phyloP scores from a whole-genome alignment of 1,140 invertebrate genomes.

The Tetramorium alpestre region DNA sequence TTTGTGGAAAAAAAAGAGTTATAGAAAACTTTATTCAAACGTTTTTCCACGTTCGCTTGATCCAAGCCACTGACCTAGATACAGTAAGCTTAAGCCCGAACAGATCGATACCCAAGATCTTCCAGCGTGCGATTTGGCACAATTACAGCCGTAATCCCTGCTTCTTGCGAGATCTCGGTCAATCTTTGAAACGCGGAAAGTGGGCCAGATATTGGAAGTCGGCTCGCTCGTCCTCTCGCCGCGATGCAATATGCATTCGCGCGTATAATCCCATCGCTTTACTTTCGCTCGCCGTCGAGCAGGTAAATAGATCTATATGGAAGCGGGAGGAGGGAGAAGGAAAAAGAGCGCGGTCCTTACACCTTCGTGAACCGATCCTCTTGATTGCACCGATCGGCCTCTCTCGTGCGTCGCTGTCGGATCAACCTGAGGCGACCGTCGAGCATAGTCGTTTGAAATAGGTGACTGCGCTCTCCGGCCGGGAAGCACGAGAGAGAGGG shows the following conservation, averaged over 20 bases:
- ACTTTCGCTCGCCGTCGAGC: constrained; percentile 37
- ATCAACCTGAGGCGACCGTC: constrained; percentile 54
- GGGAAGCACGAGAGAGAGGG: not conserved
- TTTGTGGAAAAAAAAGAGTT: not conserved
- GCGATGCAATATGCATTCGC: constrained; percentile 40
- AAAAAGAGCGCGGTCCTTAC: constrained; percentile 31
- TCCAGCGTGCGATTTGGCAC: constrained; percentile 55
- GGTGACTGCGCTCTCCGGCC: constrained; percentile 41
- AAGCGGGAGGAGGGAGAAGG: not conserved
- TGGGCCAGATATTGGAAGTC: constrained; percentile 49
- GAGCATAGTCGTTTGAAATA: constrained; percentile 47
- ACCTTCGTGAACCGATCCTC: constrained; percentile 34
- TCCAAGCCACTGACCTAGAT: constrained; percentile 50
- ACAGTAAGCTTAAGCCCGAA: constrained; percentile 8
- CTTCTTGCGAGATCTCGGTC: constrained; percentile 17
- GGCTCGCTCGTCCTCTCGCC: not conserved
- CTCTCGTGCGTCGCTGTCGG: constrained; percentile 56
- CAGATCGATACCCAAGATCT: constrained; percentile 52
- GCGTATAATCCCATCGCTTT: constrained; percentile 33
- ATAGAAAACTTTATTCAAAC: not conserved
- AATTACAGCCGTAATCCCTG: constrained; percentile 62
- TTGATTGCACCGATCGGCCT: constrained; percentile 55
- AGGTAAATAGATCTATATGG: constrained; percentile 26
- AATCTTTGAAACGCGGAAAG: constrained; percentile 8
- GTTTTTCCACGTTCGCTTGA: not conserved